Evolutionary conservation across 2,888 invertebrate species (phyloP).

Genomic region (Ametastegia equiseti): DNA sequence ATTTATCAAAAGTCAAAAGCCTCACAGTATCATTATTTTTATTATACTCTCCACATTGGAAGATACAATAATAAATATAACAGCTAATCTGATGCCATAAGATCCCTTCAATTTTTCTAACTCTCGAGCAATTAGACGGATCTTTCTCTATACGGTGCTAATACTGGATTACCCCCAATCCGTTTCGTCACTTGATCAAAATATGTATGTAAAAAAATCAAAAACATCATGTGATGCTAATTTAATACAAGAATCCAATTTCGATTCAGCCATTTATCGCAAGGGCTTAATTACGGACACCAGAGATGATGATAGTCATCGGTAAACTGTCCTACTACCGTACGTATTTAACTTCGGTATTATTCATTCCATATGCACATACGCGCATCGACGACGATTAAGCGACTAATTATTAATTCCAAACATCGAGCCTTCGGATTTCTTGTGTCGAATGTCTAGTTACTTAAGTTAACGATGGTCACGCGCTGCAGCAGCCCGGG

Average conservation of each 20-base stretch:
- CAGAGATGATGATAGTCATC: too few species aligned
- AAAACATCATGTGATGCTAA: not conserved
- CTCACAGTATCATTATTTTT: not conserved
- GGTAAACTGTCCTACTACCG: too few species aligned
- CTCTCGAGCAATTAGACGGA: not conserved
- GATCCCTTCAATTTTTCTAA: constrained; percentile 16
- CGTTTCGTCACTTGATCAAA: not conserved
- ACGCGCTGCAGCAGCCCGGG: not conserved
- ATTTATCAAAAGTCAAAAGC: not conserved
- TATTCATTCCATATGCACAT: not conserved
- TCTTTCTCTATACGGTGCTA: not conserved
- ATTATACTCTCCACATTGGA: not conserved
- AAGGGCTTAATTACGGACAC: not conserved
- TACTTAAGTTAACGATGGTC: not conserved
- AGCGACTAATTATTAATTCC: not conserved
- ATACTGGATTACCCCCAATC: not conserved
- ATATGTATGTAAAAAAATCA: not conserved
- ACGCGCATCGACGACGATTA: not conserved
- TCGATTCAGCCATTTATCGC: not conserved
- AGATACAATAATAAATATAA: too few species aligned
- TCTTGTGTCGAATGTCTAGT: not conserved
- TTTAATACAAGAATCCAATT: not conserved
- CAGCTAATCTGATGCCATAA: not conserved
- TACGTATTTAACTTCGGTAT: not conserved
- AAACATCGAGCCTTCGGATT: not conserved